Evolutionary conservation across 2,888 invertebrate species (phyloP).

Genomic region (Graphium colonna): DNA sequence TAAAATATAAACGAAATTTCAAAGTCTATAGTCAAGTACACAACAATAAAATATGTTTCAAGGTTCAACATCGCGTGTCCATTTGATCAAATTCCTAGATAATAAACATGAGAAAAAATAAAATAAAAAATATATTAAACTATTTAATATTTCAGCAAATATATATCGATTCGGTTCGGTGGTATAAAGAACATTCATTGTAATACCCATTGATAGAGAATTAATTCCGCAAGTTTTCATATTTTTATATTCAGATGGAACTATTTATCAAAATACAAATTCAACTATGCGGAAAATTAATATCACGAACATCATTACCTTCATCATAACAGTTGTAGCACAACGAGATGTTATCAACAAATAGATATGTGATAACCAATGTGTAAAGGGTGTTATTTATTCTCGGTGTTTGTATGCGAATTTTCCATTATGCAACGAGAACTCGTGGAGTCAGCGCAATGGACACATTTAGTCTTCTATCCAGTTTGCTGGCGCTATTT

Average conservation of each 20-base stretch:
- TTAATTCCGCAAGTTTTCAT: too few species aligned
- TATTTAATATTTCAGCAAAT: too few species aligned
- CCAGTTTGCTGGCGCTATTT: background rate
- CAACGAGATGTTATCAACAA: slow-evolving; percentile 10
- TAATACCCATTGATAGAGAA: too few species aligned
- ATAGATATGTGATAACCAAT: background rate
- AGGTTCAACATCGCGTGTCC: background rate
- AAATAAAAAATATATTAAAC: too few species aligned
- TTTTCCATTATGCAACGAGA: background rate
- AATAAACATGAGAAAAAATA: background rate
- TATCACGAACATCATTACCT: background rate
- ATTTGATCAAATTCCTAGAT: background rate
- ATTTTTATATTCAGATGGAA: too few species aligned
- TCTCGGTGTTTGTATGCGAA: background rate
- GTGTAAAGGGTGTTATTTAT: background rate
- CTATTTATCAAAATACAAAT: too few species aligned
- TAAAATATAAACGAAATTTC: too few species aligned
- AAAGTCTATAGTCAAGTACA: background rate
- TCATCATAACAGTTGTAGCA: background rate
- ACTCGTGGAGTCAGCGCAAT: background rate
- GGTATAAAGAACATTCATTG: too few species aligned
- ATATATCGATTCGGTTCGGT: too few species aligned
- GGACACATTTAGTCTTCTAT: background rate
- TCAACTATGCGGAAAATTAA: too few species aligned
- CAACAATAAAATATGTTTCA: background rate